Conservation (phyloP, 2,797 vertebrate genomes). For the Parotocinclus haroldoi region DNA sequence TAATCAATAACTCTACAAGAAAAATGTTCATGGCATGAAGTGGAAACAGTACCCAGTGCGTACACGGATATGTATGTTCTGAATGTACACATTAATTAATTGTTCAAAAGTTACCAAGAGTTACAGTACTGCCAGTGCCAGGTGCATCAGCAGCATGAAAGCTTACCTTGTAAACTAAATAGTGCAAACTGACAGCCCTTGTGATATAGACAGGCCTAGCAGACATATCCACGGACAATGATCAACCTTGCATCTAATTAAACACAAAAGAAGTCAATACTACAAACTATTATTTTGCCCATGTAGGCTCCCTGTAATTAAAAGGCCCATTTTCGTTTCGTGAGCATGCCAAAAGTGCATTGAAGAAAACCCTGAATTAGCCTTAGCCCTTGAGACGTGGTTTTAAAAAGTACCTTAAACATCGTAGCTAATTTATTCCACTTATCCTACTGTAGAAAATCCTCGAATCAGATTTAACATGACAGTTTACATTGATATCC, state of each 20-base stretch:
- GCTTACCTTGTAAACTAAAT: constrained; percentile 75
- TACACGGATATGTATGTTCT: background rate
- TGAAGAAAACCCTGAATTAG: constrained; percentile 46
- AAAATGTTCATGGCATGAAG: constrained; percentile 1
- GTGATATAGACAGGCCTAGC: constrained; percentile 11
- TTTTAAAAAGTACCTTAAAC: constrained; percentile 4
- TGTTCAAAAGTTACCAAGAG: too few relatives aligned
- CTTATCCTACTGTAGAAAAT: constrained; percentile 5
- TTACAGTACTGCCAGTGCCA: constrained; percentile 4
- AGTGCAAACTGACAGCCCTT: constrained; percentile 68
- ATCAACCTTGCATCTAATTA: constrained; percentile 27
- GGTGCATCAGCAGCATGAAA: constrained; percentile 26
- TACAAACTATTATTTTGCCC: constrained; percentile 35
- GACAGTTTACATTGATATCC: too few relatives aligned
- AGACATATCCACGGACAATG: constrained; percentile 11
- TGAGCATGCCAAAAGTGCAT: constrained; percentile 60
- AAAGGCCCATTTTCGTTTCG: constrained; percentile 50
- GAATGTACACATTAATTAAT: background rate
- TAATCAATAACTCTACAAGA: constrained; percentile 22
- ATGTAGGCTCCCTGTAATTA: constrained; percentile 52
- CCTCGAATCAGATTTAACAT: background rate
- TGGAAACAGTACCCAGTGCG: background rate
- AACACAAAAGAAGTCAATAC: constrained; percentile 13
- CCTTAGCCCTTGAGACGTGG: constrained; percentile 1
- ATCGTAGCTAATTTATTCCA: constrained; percentile 5